Percentiles rank a stretch among this genome's conserved stretches.
Evolutionary conservation across 2,113 vertebrate species (phyloP).

Genomic region (Eptesicus fuscus): DNA sequence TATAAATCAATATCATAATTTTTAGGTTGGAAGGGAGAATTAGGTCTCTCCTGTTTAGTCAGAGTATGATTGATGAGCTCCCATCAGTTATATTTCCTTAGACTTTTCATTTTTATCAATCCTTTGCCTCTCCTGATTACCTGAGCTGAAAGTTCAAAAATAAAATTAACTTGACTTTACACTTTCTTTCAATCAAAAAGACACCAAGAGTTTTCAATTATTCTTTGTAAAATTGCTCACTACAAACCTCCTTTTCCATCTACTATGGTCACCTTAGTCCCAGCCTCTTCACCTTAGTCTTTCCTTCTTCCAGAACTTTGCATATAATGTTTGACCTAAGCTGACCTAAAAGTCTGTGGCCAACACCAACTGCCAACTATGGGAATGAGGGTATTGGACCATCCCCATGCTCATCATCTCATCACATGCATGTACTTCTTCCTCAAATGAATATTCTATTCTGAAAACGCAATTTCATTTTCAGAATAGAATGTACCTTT

Average conservation of each 20-base stretch:
- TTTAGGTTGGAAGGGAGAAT: not conserved
- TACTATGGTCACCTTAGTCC: rapidly evolving
- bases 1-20: not conserved
- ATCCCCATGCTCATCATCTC: not conserved
- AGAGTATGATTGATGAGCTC: not conserved
- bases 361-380: too few relatives aligned
- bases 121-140: not conserved
- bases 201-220: not conserved
- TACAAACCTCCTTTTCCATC: not conserved
- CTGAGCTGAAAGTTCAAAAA: not conserved
- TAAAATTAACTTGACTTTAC: not conserved
- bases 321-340: not conserved
- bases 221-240: not conserved
- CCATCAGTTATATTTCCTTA: not conserved
- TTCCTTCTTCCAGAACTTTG: too few relatives aligned
- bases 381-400: not conserved
- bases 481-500: not conserved
- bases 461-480: not conserved
- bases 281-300: rapidly evolving
- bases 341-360: not conserved
- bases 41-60: not conserved
- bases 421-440: not conserved
- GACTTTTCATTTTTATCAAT: not conserved
- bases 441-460: not conserved
- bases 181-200: not conserved